Evolutionary conservation across 92 coral and sea anemone genomes (phyloP), one percentile per base, ranked within the genome.

Genomic region (Diadumene lineata): DNA sequence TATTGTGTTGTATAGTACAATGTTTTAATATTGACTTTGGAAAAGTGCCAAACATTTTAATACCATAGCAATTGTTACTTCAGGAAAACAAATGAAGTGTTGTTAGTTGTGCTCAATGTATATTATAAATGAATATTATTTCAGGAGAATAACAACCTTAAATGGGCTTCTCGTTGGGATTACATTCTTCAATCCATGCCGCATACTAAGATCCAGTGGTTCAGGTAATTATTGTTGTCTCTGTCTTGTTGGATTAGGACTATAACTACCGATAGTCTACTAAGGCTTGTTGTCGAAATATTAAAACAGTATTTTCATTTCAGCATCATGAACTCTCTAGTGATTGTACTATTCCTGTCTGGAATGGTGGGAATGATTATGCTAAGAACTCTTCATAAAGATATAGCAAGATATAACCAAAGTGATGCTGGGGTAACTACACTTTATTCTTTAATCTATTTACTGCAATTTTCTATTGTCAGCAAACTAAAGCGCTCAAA

Each of bases 81-180:
- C n/a, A n/a, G n/a, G n/a, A n/a, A n/a, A n/a, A n/a, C n/a, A n/a
- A n/a, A n/a, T n/a, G n/a, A n/a, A 6, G 48, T 38, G 6, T 38
- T 38, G 6, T 38, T 4, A 38, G 13, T 38, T 4, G 48, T 38
- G 13, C 60, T 53, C 2, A 22, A 53, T 4, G 3, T 53, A 2
- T 16, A 53, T 16, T 53, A 23, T 16, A 22, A 53, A 16, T 16
- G 22, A 1, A 11, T 19, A 18, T 60, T 16, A 48, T 83, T 65
- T 10, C 75, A 91, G 98, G 26, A 60, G 77, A 66, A 83, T 66
- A 60, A 90, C 48, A 22, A 51, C 15, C 89, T 80, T 26, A 94
- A 94, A 82, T 94, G 98, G 98, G 98, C 98, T 11, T 94, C 98
- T 9, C 94, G 98, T 2, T 94, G 98, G 98, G 97, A 94, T 83